These are phyloP conservation scores for Campaea margaritaria DNA, from an alignment of 2,888 invertebrate species.

Conservation along the genomic window DNA sequence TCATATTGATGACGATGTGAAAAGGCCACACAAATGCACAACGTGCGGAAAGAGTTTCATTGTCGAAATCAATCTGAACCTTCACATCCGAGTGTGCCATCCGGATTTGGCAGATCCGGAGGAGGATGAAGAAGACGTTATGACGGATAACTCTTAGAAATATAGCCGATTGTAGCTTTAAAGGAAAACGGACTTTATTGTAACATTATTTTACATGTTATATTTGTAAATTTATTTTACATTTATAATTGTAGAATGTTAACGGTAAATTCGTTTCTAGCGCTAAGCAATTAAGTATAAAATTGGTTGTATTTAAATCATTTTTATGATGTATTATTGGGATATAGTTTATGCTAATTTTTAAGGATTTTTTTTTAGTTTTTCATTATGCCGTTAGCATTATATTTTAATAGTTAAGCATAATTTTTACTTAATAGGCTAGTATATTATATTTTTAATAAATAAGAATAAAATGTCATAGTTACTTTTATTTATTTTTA, in stretches of 20 bases:
- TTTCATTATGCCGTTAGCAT: constrained; percentile 29
- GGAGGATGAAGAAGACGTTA: constrained; percentile 79
- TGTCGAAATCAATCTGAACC: constrained; percentile 77
- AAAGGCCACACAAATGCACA: constrained; percentile 76
- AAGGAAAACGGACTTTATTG: constrained; percentile 15
- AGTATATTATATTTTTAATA: constrained; percentile 37
- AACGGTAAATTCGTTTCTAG: constrained; percentile 13
- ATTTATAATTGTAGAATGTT: neutral
- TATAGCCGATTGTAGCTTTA: constrained; percentile 33
- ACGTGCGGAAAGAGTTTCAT: constrained; percentile 81
- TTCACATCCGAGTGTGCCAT: constrained; percentile 79
- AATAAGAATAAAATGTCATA: constrained; percentile 13
- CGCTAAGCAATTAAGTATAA: constrained; percentile 57
- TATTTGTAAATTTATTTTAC: too few relatives aligned
- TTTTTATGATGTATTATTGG: constrained; percentile 49
- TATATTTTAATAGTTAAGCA: constrained; percentile 36
- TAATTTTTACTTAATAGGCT: constrained; percentile 40
- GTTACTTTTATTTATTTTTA: constrained; percentile 1
- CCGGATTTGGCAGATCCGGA: constrained; percentile 78
- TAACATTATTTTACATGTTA: neutral
- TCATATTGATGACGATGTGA: constrained; percentile 74
- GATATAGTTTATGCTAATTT: constrained; percentile 73
- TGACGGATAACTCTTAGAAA: constrained; percentile 79
- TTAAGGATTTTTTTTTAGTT: constrained; percentile 13
- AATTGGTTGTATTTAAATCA: constrained; percentile 28